Conservation (phyloP, 1,140 invertebrate species). For the Cherax destructor region DNA sequence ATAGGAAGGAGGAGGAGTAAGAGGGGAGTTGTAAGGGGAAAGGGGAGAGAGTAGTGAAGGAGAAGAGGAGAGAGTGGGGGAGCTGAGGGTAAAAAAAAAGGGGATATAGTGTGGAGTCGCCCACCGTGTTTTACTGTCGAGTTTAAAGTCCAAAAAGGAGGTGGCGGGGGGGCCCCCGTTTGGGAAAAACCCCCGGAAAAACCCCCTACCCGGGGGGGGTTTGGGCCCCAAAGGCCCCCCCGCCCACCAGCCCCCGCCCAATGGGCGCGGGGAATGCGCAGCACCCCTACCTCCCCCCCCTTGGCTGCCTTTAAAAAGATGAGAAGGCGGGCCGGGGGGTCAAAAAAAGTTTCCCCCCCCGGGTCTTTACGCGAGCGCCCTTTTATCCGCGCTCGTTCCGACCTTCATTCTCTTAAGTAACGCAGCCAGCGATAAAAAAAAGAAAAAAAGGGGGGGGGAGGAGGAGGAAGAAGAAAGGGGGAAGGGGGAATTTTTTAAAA, state of each 20-base stretch:
- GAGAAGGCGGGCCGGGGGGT: too few species aligned
- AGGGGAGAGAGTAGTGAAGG: neutral
- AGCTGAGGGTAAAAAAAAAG: neutral
- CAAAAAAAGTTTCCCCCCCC: too few species aligned
- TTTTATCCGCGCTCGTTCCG: neutral
- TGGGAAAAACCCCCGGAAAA: too few species aligned
- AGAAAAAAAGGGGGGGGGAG: too few species aligned
- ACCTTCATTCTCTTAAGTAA: constrained; percentile 9
- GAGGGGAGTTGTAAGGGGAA: neutral
- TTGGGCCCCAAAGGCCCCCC: neutral
- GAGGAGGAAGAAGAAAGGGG: too few species aligned
- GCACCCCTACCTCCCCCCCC: neutral
- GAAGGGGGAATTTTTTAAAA: neutral
- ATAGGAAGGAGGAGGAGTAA: neutral
- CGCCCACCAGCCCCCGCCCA: neutral
- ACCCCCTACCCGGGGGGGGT: neutral
- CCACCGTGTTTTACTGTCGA: constrained; percentile 10
- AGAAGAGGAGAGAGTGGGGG: neutral
- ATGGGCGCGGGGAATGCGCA: neutral
- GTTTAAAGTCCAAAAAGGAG: constrained; percentile 11
- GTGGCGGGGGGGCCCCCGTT: neutral
- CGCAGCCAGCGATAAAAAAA: neutral
- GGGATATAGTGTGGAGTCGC: constrained; percentile 11
- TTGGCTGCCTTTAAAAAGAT: neutral
- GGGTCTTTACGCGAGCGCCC: neutral